Conservation (phyloP, 2,113 vertebrate genomes). For the Oryzias curvinotus region DNA sequence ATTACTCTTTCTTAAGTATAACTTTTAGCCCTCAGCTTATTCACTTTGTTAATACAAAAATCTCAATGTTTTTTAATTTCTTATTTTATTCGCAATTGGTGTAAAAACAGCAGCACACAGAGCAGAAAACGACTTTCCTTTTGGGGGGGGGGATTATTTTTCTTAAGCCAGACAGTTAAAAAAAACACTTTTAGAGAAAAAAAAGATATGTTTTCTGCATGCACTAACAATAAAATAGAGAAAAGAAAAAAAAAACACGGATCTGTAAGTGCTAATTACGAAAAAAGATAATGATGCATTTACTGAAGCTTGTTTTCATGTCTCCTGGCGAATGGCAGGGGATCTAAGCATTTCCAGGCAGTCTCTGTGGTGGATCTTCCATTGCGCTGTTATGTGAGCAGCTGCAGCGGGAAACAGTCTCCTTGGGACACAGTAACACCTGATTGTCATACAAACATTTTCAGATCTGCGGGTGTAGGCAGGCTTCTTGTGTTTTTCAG, state of each 20-base stretch:
- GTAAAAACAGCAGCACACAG: no score
- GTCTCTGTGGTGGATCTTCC: conserved; percentile 35
- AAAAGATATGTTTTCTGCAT: not conserved
- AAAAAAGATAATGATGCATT: conserved; percentile 21
- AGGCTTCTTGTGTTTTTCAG: not conserved
- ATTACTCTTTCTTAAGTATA: no score
- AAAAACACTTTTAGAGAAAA: no score
- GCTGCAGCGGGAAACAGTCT: not conserved
- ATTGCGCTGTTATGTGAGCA: conserved; percentile 39
- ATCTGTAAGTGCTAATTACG: conserved; percentile 8
- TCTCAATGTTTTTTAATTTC: no score
- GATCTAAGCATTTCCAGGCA: conserved; percentile 30
- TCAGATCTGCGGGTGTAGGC: not conserved
- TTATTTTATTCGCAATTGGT: no score
- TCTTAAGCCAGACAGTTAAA: no score
- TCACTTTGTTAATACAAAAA: no score
- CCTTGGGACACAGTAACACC: conserved; percentile 23
- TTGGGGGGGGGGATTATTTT: no score
- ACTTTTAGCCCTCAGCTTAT: no score
- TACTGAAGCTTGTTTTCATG: conserved; percentile 46
- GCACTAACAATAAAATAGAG: not conserved
- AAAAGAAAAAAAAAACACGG: not conserved
- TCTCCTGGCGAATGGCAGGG: conserved; percentile 19
- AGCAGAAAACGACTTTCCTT: no score
- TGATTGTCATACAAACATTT: not conserved